Base-by-base conservation (phyloP, 2,113 vertebrate species). In the Perca fluviatilis region DNA sequence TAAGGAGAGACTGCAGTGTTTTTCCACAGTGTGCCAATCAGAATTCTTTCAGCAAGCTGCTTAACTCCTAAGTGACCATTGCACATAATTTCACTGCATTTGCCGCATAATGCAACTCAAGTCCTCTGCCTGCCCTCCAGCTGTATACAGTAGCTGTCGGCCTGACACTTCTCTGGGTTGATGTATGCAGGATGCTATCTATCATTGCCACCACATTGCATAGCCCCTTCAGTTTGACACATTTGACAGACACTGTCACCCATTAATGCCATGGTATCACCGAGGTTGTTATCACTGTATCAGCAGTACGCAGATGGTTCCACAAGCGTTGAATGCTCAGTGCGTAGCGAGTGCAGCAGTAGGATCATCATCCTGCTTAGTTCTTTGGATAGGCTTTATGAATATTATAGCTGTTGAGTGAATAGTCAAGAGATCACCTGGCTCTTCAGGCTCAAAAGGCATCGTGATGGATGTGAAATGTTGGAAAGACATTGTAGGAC, bases 401-500 rank as follows among this genome's bases (percentile, higher is more conserved):
- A 78, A 63, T 79, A 74, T 74, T 60, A 66, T 21, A 76, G 84
- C 36, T 77, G 81, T 79, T 66, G 62, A 64, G 82, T 60, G 71
- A 61, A 74, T 25, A 68, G 77, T 79, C 72, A 67, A 69, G 60
- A 79, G 81, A 79, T 87, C 74, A 46, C 77, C 71, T 9, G 51
- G 78, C 77, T 86, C 60, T 70, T 70, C 18, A 11, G 51, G 60
- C 83, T 84, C 53, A 74, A 79, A 89, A 89, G 53, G 73, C 74
- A 13, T 40, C 19, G n/a, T 86, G 88, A 93, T 82, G 84, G 89
- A 93, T 91, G 88, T 46, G 81, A 86, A 88, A 81, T 71, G 76
- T 80, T 88, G 88, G 90, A 92, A 92, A 93, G 93, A 86, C 89
- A 87, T 51, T 50, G 83, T 77, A 89, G 91, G 89, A 94, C 91